These are phyloP conservation scores for Pristionchus exspectatus DNA, from an alignment of 2,888 invertebrate species.

Conservation along the genomic window DNA sequence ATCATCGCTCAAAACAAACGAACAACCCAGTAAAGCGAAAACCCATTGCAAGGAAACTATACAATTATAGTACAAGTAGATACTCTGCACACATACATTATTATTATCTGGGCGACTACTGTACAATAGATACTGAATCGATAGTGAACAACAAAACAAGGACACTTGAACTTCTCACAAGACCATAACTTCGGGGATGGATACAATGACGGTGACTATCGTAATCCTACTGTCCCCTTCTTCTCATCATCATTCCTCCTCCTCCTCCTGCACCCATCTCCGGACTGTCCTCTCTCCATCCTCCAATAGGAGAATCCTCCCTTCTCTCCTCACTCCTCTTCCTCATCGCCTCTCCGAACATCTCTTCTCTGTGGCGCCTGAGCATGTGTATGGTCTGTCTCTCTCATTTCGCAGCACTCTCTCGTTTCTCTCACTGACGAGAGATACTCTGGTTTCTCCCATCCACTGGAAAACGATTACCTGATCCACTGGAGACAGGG, in stretches of 20 bases:
- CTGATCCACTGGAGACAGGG: no score
- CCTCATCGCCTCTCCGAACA: neutral
- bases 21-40: slow-evolving; percentile 12
- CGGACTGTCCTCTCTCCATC: slow-evolving; percentile 8
- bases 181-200: no score
- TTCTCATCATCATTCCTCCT: slow-evolving; percentile 27
- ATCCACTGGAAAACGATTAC: no score
- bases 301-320: slow-evolving; percentile 14
- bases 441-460: no score
- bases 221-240: slow-evolving; percentile 20
- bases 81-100: slow-evolving; percentile 16
- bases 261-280: slow-evolving; percentile 28
- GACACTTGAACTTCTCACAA: neutral
- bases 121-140: neutral
- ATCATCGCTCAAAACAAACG: slow-evolving; percentile 3
- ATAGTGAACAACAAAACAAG: neutral
- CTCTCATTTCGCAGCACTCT: no score
- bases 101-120: neutral
- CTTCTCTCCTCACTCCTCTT: slow-evolving; percentile 45
- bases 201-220: no score
- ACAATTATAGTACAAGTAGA: neutral
- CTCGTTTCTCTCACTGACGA: no score
- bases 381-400: no score
- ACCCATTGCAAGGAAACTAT: slow-evolving; percentile 23
- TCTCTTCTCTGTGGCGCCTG: neutral